Evolutionary conservation across 2,888 invertebrate genomes (phyloP).

Genomic region (Cynaeus angustus): DNA sequence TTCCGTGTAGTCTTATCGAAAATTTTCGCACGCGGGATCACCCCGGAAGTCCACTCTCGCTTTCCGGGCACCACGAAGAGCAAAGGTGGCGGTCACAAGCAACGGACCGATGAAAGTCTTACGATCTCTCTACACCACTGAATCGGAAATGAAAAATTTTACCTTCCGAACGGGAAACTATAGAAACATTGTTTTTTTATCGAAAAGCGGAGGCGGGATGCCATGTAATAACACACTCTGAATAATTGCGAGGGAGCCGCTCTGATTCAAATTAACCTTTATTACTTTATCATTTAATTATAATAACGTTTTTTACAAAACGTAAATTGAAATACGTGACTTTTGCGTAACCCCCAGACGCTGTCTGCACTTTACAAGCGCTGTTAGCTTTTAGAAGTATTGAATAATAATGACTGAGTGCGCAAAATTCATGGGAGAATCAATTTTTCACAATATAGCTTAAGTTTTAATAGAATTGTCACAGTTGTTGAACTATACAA

Average conservation of each 20-base stretch:
- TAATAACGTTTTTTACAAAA: slow-evolving; percentile 20
- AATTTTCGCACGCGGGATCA: slow-evolving; percentile 23
- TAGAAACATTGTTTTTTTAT: neutral
- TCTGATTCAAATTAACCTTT: slow-evolving; percentile 32
- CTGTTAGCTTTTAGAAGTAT: too few species aligned
- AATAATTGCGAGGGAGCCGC: slow-evolving; percentile 26
- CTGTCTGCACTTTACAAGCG: too few species aligned
- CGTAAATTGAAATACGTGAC: slow-evolving; percentile 36
- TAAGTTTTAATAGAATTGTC: too few species aligned
- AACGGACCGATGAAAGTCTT: neutral
- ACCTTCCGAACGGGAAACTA: slow-evolving; percentile 13
- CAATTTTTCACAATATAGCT: too few species aligned
- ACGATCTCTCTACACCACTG: neutral
- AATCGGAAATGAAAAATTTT: slow-evolving; percentile 9
- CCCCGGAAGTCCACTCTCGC: slow-evolving; percentile 28
- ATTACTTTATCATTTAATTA: slow-evolving; percentile 43
- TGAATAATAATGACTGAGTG: too few species aligned
- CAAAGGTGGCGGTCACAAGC: slow-evolving; percentile 7
- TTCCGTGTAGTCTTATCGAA: slow-evolving; percentile 13
- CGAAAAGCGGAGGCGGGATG: neutral
- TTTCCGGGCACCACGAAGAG: slow-evolving; percentile 24
- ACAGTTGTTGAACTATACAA: too few species aligned
- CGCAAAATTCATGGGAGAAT: too few species aligned
- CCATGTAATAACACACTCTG: slow-evolving; percentile 32
- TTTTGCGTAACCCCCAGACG: too few species aligned